A percentile compares a stretch with the other conserved stretches of the same genome.
phyloP scores from a whole-genome alignment of 2,797 vertebrate genomes.

The Nannoperca australis region DNA sequence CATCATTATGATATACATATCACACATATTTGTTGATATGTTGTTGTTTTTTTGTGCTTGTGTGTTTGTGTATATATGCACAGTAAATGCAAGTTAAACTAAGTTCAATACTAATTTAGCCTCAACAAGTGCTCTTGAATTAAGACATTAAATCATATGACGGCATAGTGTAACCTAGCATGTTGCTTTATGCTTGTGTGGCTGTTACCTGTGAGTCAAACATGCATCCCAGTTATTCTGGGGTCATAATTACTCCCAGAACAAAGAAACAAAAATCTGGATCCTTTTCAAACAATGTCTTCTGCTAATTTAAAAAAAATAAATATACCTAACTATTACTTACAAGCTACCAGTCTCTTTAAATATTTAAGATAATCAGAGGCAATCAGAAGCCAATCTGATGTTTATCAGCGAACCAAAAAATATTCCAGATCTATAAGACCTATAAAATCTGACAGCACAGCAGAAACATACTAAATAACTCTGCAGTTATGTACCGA shows the following conservation, averaged over 20 bases:
- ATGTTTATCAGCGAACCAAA: conserved; percentile 65
- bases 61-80: not conserved
- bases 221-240: not conserved
- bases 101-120: not conserved
- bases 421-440: conserved; percentile 87
- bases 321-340: conserved; percentile 72
- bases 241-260: conserved; percentile 8
- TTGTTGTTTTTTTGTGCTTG: not conserved
- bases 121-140: not conserved
- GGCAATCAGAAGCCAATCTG: conserved; percentile 62
- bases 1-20: not conserved
- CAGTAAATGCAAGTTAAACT: not conserved
- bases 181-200: conserved; percentile 14
- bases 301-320: conserved; percentile 64
- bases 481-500: conserved; percentile 76
- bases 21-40: not conserved
- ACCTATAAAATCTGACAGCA: conserved; percentile 83
- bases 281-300: conserved; percentile 29
- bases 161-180: not conserved
- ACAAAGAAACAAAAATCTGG: conserved; percentile 21
- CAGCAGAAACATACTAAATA: conserved; percentile 77
- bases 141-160: not conserved
- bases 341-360: conserved; percentile 67
- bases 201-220: conserved; percentile 13
- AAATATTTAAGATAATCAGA: conserved; percentile 78